Evolutionary conservation across 2,888 invertebrate species (phyloP), one percentile per base, ranked within the genome.

Genomic region (Heteromyza rotundicornis): DNA sequence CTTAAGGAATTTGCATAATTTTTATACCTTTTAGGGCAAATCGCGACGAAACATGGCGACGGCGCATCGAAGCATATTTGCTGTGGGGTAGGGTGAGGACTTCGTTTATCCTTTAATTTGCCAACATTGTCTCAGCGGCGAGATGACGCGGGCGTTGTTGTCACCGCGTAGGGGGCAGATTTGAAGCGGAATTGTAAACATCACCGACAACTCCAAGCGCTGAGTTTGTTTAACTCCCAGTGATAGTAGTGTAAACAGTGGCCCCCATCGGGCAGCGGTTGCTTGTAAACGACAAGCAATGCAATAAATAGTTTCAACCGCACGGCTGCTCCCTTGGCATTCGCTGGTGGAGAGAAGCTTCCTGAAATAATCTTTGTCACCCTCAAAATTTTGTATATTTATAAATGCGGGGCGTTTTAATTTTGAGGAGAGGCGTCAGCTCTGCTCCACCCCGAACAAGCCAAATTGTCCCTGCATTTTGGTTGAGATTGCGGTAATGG

Each of bases 1-100:
- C 32, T 32, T 5, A 32, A 32, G 32, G 27, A 52, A 51, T 59
- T 59, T 59, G 58, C 58, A 59, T 59, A 59, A 59, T 59, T 59
- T 59, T 59, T 52, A 24, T 59, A 36, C 40, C 52, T 40, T 22
- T n/a, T n/a, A n/a, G n/a, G n/a, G n/a, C n/a, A n/a, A n/a, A n/a
- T n/a, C n/a, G n/a, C n/a, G n/a, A n/a, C n/a, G n/a, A n/a, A n/a
- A n/a, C n/a, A n/a, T n/a, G n/a, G n/a, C n/a, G n/a, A n/a, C n/a
- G n/a, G n/a, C n/a, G n/a, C n/a, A n/a, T n/a, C n/a, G n/a, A n/a
- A n/a, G n/a, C n/a, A n/a, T n/a, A 7, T 32, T 8, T 53, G 51
- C n/a, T n/a, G 8, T 12, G 27, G 53, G 12, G 23, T 3, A 27
- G 17, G 5, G 27, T 20, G 40, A 36, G 57, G 50, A 57, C 35